Conservation (phyloP, 2,888 invertebrate genomes). For the Exephanes ischioxanthus region DNA sequence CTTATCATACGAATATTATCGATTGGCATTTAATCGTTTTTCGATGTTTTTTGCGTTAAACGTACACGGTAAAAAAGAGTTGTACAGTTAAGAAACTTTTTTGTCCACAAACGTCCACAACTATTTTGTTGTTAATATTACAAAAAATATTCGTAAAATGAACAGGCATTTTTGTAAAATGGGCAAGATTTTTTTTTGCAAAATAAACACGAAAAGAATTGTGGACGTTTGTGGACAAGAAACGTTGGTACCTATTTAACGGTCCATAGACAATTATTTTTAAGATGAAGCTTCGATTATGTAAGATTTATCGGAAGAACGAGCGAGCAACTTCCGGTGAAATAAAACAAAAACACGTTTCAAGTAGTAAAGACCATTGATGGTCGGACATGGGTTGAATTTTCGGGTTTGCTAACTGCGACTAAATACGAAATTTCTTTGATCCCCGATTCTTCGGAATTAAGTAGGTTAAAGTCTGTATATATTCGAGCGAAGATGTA, state of each 20-base stretch:
- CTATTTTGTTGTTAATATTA: no score
- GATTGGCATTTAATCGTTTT: no score
- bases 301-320: not conserved
- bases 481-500: constrained; percentile 61
- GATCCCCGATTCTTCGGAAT: constrained; percentile 48
- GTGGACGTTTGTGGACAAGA: not conserved
- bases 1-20: not conserved
- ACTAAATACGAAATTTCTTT: constrained; percentile 57
- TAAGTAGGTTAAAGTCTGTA: constrained; percentile 46
- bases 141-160: no score
- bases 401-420: constrained; percentile 1
- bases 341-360: not conserved
- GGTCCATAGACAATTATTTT: not conserved
- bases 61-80: no score
- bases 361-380: constrained; percentile 3
- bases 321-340: not conserved
- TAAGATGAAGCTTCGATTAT: not conserved
- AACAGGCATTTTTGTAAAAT: no score
- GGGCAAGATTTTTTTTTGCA: no score
- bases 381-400: constrained; percentile 19
- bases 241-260: not conserved
- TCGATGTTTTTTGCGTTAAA: no score
- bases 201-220: no score
- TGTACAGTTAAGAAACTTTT: no score
- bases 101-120: no score